Conservation (phyloP, 2,797 vertebrate species). For the Molossus alvarezi region DNA sequence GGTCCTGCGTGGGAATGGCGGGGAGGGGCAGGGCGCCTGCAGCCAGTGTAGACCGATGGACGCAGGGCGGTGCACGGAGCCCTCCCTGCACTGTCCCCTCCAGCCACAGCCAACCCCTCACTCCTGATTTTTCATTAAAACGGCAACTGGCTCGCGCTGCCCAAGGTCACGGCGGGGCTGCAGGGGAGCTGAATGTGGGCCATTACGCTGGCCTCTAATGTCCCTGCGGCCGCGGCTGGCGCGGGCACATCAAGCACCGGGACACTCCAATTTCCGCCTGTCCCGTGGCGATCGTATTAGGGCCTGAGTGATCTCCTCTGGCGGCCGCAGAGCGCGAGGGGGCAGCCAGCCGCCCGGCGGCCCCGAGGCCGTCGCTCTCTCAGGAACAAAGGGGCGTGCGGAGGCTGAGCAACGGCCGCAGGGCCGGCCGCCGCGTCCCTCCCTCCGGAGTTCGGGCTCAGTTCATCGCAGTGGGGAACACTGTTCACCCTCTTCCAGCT, state of each 20-base stretch:
- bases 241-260: slow-evolving; percentile 85
- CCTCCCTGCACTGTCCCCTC: background rate
- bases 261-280: slow-evolving; percentile 89
- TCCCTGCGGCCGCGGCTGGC: slow-evolving; percentile 71
- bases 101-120: slow-evolving; percentile 71
- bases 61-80: accelerated
- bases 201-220: slow-evolving; percentile 85
- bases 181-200: slow-evolving; percentile 85
- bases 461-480: background rate
- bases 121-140: slow-evolving; percentile 88
- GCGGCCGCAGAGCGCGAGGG: background rate
- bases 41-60: background rate
- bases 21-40: background rate
- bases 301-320: slow-evolving; percentile 88
- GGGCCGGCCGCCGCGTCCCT: accelerated
- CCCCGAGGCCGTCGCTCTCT: background rate
- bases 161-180: slow-evolving; percentile 88
- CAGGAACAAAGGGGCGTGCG: background rate
- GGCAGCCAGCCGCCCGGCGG: background rate
- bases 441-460: background rate
- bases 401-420: background rate
- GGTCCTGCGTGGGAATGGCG: accelerated
- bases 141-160: slow-evolving; percentile 74
- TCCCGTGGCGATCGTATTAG: slow-evolving; percentile 88
- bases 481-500: background rate